Percentiles rank a stretch among this genome's conserved stretches.
Evolutionary conservation across 1,140 invertebrate genomes (phyloP).

Genomic region (Watersipora subatra): DNA sequence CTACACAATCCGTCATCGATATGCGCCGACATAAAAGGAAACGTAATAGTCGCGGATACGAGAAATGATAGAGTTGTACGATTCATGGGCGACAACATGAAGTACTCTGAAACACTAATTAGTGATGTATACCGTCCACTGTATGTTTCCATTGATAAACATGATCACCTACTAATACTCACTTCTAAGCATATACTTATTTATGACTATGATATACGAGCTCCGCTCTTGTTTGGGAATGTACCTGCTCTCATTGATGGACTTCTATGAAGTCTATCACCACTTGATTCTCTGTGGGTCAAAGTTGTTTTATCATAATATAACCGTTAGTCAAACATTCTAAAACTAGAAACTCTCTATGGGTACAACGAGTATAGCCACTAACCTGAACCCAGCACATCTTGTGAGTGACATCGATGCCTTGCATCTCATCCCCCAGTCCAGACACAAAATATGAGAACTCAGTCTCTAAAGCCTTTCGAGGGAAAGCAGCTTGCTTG

Average conservation of each 20-base stretch:
- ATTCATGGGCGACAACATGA: not conserved
- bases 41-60: not conserved
- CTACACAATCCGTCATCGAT: not conserved
- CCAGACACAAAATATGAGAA: constrained; percentile 46
- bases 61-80: not conserved
- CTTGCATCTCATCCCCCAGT: not conserved
- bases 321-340: too few relatives aligned
- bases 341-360: too few relatives aligned
- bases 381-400: not conserved
- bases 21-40: not conserved
- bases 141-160: not conserved
- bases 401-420: not conserved
- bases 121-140: not conserved
- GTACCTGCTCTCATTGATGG: too few relatives aligned
- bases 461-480: constrained; percentile 92
- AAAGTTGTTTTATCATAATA: too few relatives aligned
- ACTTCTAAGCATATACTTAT: not conserved
- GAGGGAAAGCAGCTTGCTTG: constrained; percentile 93
- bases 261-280: too few relatives aligned
- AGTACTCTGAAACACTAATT: not conserved
- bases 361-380: too few relatives aligned
- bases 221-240: too few relatives aligned
- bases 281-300: too few relatives aligned
- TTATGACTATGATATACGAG: too few relatives aligned
- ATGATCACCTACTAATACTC: not conserved